Evolutionary conservation across 2,797 vertebrate species (phyloP).

Genomic region (Coregonus ussuriensis): DNA sequence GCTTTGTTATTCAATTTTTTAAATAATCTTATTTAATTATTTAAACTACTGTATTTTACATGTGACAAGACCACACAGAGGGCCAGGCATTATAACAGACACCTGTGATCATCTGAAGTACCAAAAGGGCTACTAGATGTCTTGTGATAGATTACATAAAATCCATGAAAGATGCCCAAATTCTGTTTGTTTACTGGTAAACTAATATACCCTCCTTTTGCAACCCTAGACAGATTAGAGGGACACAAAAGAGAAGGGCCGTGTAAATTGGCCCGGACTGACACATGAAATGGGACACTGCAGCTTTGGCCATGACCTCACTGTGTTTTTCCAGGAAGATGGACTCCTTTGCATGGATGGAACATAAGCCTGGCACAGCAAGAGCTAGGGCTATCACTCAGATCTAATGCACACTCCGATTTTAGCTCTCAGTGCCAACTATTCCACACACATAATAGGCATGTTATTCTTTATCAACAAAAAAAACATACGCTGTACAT

Average conservation of each 20-base stretch:
- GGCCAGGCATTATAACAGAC: too few relatives aligned
- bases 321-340: conserved; percentile 62
- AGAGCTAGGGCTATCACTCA: background rate
- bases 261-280: conserved; percentile 55
- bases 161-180: conserved; percentile 5
- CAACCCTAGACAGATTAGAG: conserved; percentile 16
- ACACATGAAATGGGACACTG: conserved; percentile 72
- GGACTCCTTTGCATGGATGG: background rate
- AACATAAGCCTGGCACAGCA: background rate
- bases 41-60: too few relatives aligned
- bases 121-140: too few relatives aligned
- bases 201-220: too few relatives aligned
- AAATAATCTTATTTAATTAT: too few relatives aligned
- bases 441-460: background rate
- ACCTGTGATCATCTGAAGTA: too few relatives aligned
- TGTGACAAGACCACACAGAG: too few relatives aligned
- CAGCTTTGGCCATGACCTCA: conserved; percentile 72
- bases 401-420: conserved; percentile 13
- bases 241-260: conserved; percentile 41
- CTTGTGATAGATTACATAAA: conserved; percentile 48
- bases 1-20: too few relatives aligned
- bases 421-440: background rate
- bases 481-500: background rate
- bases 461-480: background rate
- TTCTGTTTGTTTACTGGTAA: conserved; percentile 38